Evolutionary conservation across 2,888 invertebrate genomes (phyloP).

Genomic region (Pammene aurita): DNA sequence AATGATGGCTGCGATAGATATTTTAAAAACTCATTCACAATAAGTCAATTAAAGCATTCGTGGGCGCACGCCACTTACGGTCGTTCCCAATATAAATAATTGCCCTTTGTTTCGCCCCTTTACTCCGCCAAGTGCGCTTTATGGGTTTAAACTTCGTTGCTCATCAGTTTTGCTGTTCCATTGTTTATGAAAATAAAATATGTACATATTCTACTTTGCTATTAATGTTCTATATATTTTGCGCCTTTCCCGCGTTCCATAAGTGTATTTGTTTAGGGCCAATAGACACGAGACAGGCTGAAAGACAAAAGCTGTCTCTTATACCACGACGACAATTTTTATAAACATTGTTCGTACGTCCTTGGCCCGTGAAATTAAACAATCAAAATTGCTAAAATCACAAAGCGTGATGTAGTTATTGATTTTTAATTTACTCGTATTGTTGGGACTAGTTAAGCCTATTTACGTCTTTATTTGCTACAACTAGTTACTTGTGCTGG

Average conservation of each 20-base stretch:
- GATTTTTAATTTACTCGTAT: too few relatives aligned
- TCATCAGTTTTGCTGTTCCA: constrained; percentile 20
- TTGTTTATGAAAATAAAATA: background rate
- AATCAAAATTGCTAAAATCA: too few relatives aligned
- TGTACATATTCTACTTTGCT: background rate
- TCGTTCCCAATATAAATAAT: constrained; percentile 74
- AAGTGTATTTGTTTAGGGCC: too few relatives aligned
- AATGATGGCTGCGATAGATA: constrained; percentile 73
- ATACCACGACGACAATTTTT: too few relatives aligned
- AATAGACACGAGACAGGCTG: too few relatives aligned
- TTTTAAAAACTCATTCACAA: constrained; percentile 79
- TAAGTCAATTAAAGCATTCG: constrained; percentile 82
- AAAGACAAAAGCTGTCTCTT: too few relatives aligned
- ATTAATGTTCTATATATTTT: background rate
- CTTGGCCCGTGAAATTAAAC: too few relatives aligned
- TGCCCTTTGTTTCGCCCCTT: constrained; percentile 77
- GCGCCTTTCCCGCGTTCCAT: background rate
- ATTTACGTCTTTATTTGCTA: too few relatives aligned
- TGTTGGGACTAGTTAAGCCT: too few relatives aligned
- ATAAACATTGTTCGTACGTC: too few relatives aligned
- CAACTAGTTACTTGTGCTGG: too few relatives aligned
- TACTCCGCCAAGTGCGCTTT: constrained; percentile 35
- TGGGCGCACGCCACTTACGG: constrained; percentile 76
- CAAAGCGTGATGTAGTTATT: too few relatives aligned
- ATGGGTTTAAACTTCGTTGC: constrained; percentile 29